Conservation (phyloP, 1,140 invertebrate species). For the Drosophila tani region DNA sequence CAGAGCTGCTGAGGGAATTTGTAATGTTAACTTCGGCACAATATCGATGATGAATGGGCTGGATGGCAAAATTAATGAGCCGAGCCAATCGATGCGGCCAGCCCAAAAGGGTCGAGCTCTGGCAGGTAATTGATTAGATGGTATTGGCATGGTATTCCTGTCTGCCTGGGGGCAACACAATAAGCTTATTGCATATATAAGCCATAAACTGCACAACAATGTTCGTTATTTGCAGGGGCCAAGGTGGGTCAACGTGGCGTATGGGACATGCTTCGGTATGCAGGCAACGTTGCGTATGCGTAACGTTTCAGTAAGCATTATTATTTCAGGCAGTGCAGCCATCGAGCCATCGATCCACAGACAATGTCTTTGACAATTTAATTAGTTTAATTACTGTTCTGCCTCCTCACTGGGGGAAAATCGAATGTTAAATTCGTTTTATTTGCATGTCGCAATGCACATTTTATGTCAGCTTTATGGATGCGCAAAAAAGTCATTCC, state of each 20-base stretch:
- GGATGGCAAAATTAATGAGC: conserved; percentile 59
- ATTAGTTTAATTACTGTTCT: conserved; percentile 45
- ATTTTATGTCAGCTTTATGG: conserved; percentile 17
- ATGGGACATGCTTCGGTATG: conserved; percentile 3
- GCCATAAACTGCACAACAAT: conserved; percentile 34
- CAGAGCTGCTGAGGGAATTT: conserved; percentile 25
- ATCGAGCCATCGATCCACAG: conserved; percentile 6
- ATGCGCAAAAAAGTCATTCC: conserved; percentile 21
- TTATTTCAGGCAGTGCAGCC: conserved; percentile 8
- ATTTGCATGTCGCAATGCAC: conserved; percentile 7
- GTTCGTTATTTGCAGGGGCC: conserved; percentile 1
- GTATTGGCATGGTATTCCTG: conserved; percentile 23
- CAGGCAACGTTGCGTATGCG: conserved; percentile 29
- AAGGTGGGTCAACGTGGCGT: conserved; percentile 24
- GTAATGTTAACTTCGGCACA: conserved; percentile 46
- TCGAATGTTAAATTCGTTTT: conserved; percentile 15
- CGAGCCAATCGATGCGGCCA: conserved; percentile 37
- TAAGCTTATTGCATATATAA: conserved; percentile 19
- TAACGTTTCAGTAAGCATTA: conserved; percentile 28
- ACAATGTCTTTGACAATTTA: conserved; percentile 42
- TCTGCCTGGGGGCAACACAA: neutral
- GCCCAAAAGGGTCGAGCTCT: neutral
- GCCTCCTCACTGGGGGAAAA: conserved; percentile 1
- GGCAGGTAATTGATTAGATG: conserved; percentile 60
- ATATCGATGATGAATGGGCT: conserved; percentile 65